Percentiles rank a stretch among this genome's conserved stretches.
Conservation (phyloP, 1,140 invertebrate species). For the Megathymus violae region DNA sequence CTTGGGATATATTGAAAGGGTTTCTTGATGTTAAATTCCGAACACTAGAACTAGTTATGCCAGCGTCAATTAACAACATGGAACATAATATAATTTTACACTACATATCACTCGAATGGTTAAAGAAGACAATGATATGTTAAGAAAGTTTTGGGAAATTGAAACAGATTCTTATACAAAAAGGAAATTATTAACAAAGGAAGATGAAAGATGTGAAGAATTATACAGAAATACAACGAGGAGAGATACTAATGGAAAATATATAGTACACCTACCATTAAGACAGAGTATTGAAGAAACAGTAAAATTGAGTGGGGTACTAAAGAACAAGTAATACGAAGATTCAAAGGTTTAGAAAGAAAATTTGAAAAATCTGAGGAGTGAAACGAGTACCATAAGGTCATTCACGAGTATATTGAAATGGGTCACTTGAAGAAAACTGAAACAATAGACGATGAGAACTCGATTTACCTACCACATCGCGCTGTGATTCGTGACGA, state of each 20-base stretch:
- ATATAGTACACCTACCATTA: conserved; percentile 40
- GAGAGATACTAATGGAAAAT: conserved; percentile 42
- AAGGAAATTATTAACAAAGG: conserved; percentile 36
- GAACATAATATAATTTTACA: conserved; percentile 33
- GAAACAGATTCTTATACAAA: conserved; percentile 38
- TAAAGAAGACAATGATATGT: conserved; percentile 41
- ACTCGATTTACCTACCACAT: conserved; percentile 40
- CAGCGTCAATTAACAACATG: conserved; percentile 13
- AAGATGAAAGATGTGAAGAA: conserved; percentile 44
- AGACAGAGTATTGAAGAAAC: conserved; percentile 36
- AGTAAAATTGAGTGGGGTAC: conserved; percentile 41
- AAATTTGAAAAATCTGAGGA: conserved; percentile 39
- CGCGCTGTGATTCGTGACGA: conserved; percentile 47
- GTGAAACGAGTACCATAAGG: conserved; percentile 38
- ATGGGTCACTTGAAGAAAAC: conserved; percentile 40
- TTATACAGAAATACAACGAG: conserved; percentile 40
- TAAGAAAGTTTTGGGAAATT: conserved; percentile 48
- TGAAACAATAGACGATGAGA: conserved; percentile 7
- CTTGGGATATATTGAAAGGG: conserved; percentile 37
- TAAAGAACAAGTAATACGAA: conserved; percentile 35
- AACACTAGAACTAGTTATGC: conserved; percentile 43
- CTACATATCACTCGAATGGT: conserved; percentile 33
- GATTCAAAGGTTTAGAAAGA: conserved; percentile 41
- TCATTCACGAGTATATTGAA: conserved; percentile 41
- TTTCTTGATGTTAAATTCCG: conserved; percentile 47